phyloP scores from a whole-genome alignment of 2,888 invertebrate species.

The Monoplex corrugatus region DNA sequence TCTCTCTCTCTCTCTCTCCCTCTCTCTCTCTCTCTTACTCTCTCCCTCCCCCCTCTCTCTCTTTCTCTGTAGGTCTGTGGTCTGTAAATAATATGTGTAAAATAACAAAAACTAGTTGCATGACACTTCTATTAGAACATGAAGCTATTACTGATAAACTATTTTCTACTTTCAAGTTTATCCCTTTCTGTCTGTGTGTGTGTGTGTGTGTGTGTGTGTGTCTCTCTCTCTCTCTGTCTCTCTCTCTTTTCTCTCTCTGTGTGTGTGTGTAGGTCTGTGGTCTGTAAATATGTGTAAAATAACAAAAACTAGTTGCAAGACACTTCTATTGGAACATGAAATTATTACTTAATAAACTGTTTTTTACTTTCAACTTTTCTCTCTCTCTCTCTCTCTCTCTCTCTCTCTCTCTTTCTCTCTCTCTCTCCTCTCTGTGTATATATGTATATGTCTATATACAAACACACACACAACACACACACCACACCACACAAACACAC shows the following conservation, averaged over 20 bases:
- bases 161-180: background rate
- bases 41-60: background rate
- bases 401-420: background rate
- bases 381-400: background rate
- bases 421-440: background rate
- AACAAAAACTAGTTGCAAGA: too few species aligned
- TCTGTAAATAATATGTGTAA: too few species aligned
- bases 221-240: too few species aligned
- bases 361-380: background rate
- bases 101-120: too few species aligned
- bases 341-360: background rate
- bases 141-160: too few species aligned
- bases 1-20: constrained; percentile 10
- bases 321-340: background rate
- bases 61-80: too few species aligned
- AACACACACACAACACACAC: background rate
- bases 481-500: background rate
- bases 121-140: too few species aligned
- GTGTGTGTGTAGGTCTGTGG: too few species aligned
- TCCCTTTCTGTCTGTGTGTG: too few species aligned
- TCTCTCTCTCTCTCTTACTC: background rate
- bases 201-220: too few species aligned
- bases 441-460: background rate
- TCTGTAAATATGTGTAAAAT: too few species aligned
- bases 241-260: too few species aligned